These are phyloP conservation scores for Nephrotoma appendiculata DNA, from an alignment of 2,888 invertebrate genomes.

Conservation along the genomic window DNA sequence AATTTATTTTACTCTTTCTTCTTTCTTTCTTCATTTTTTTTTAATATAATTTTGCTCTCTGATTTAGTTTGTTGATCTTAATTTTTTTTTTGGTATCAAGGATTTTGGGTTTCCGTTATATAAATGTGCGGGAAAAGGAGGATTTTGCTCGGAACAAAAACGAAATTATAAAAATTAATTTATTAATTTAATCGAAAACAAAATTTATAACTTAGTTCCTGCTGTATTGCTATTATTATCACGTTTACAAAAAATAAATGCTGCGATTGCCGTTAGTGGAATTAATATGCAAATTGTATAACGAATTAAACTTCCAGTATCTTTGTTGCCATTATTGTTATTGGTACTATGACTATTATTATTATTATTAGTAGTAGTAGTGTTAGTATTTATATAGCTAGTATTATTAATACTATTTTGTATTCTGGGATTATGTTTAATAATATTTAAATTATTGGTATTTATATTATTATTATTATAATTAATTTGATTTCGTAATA, in stretches of 20 bases:
- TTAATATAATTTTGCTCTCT: not conserved
- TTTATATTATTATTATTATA: not conserved
- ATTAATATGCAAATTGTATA: slow-evolving; percentile 1
- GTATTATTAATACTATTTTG: slow-evolving; percentile 1
- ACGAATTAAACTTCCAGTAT: slow-evolving; percentile 5
- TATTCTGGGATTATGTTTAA: slow-evolving; percentile 4
- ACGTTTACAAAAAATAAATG: not conserved
- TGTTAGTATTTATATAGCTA: slow-evolving; percentile 7
- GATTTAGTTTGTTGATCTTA: not conserved
- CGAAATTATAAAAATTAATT: not conserved
- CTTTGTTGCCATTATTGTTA: slow-evolving; percentile 1
- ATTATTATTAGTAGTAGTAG: slow-evolving; percentile 5
- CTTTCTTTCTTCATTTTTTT: not conserved
- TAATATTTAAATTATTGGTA: slow-evolving; percentile 4
- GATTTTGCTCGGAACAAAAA: no score
- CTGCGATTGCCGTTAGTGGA: not conserved
- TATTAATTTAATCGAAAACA: not conserved
- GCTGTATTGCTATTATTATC: not conserved
- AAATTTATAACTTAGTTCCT: not conserved
- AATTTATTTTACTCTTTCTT: not conserved
- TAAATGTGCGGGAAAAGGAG: not conserved
- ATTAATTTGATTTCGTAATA: slow-evolving; percentile 6
- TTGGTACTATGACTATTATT: not conserved
- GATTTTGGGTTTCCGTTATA: not conserved
- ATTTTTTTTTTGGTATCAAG: not conserved